Evolutionary conservation across 2,797 vertebrate species (phyloP), one percentile per base, ranked within the genome.

Genomic region (Parauchenoglanis ngamensis): DNA sequence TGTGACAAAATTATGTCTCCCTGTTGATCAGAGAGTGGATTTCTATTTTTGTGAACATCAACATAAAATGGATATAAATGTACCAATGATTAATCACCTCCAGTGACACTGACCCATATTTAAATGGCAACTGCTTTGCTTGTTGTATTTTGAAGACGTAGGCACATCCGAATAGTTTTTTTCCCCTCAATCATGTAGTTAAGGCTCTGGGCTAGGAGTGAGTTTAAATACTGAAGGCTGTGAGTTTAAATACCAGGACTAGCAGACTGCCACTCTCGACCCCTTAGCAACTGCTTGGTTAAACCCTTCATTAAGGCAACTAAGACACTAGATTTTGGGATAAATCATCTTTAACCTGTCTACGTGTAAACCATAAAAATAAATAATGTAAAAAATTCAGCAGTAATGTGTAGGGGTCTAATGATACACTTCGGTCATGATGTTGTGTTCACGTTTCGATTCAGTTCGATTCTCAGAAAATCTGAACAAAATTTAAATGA

Each of bases 51-150:
- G 31, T 52, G 21, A 65, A 31, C 57, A 28, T 56, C 17, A 65
- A 56, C 77, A 85, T 88, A 81, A 75, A 75, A 52, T 1, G 8
- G n/a, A 76, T 81, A 17, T 73, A 10, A 21, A 28, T 72, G 52
- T 79, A 63, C 65, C 49, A 28, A 44, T 56, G 65, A 85, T 78
- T 81, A 21, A 88, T 80, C 63, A 52, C 52, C 49, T 73, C 21
- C 13, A 56, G 35, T 25, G 54, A 80, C 75, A n/a, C 67, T 54
- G 83, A 81, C 67, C 63, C 44, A 44, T 78, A 80, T 72, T 63
- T 54, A 61, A 59, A 73, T 28, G 6, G 44, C n/a, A 12, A 25
- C 56, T 59, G 56, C 35, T 61, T 61, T 44, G 56, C 21, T 61
- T 80, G 11, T 40, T 61, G 56, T 35, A 25, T 80, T 86, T 44